Conservation (phyloP, 1,140 invertebrate genomes). For the Drosophila rufa region DNA sequence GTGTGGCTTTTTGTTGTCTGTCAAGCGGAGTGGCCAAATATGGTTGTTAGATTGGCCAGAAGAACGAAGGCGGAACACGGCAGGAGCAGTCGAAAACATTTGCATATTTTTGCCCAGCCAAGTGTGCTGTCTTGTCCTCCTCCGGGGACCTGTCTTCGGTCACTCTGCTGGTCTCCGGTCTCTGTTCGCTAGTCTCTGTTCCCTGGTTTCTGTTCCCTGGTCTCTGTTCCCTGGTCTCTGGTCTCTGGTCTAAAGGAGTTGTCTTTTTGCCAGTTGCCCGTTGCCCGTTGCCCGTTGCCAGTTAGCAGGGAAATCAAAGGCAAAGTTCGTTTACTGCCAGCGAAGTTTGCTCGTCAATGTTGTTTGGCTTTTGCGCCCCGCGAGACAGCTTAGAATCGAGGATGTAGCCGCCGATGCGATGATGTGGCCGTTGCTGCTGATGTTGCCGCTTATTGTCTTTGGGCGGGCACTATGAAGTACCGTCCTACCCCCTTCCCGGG, state of each 20-base stretch:
- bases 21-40: slow-evolving; percentile 81
- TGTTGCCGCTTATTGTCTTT: slow-evolving; percentile 54
- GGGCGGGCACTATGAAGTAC: slow-evolving; percentile 10
- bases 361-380: slow-evolving; percentile 54
- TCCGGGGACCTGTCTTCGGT: slow-evolving; percentile 73
- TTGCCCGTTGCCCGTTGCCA: slow-evolving; percentile 45
- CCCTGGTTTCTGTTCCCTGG: not conserved
- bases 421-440: slow-evolving; percentile 31
- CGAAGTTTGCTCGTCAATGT: slow-evolving; percentile 59
- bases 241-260: slow-evolving; percentile 36
- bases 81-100: slow-evolving; percentile 47
- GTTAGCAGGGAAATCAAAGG: slow-evolving; percentile 69
- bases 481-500: not conserved
- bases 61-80: slow-evolving; percentile 43
- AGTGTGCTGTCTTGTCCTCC: slow-evolving; percentile 55
- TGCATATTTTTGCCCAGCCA: slow-evolving; percentile 66
- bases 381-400: slow-evolving; percentile 69
- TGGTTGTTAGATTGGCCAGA: slow-evolving; percentile 76
- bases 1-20: slow-evolving; percentile 74
- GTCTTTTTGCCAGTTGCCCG: slow-evolving; percentile 17
- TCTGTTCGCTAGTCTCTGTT: slow-evolving; percentile 12
- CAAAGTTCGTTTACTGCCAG: slow-evolving; percentile 77
- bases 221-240: slow-evolving; percentile 7
- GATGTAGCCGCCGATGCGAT: slow-evolving; percentile 26
- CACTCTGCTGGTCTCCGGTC: slow-evolving; percentile 37